Evolutionary conservation across 2,888 invertebrate species (phyloP).

Genomic region (Polydrusus tereticollis): DNA sequence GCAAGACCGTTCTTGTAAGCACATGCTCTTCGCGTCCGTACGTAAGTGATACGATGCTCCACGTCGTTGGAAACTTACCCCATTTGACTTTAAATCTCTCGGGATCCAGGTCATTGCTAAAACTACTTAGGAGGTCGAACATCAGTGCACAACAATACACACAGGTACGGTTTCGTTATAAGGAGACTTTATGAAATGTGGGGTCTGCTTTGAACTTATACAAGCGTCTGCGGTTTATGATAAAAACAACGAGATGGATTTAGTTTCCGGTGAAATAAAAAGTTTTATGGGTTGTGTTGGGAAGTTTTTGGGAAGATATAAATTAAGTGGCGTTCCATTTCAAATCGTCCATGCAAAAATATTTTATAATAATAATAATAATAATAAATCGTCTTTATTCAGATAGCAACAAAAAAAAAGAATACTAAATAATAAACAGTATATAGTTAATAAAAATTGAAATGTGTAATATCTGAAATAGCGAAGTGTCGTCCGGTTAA

Average conservation of each 20-base stretch:
- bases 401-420: no score
- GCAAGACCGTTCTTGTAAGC: conserved; percentile 14
- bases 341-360: no score
- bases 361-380: no score
- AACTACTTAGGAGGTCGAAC: conserved; percentile 36
- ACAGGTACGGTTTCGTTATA: conserved; percentile 33
- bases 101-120: conserved; percentile 19
- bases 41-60: conserved; percentile 20
- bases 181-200: conserved; percentile 30
- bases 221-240: conserved; percentile 7
- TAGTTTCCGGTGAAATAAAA: neutral
- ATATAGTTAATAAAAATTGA: no score
- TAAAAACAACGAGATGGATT: conserved; percentile 4
- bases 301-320: neutral
- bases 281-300: neutral
- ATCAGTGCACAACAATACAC: conserved; percentile 37
- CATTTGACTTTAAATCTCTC: conserved; percentile 28
- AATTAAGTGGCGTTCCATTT: no score
- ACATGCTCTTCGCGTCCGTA: neutral
- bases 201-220: conserved; percentile 23
- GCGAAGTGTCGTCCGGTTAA: no score
- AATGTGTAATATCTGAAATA: no score
- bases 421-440: no score
- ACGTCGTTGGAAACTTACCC: conserved; percentile 26
- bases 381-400: no score